These are phyloP conservation scores for Anguilla anguilla DNA, from an alignment of 2,797 vertebrate genomes.

Conservation along the genomic window DNA sequence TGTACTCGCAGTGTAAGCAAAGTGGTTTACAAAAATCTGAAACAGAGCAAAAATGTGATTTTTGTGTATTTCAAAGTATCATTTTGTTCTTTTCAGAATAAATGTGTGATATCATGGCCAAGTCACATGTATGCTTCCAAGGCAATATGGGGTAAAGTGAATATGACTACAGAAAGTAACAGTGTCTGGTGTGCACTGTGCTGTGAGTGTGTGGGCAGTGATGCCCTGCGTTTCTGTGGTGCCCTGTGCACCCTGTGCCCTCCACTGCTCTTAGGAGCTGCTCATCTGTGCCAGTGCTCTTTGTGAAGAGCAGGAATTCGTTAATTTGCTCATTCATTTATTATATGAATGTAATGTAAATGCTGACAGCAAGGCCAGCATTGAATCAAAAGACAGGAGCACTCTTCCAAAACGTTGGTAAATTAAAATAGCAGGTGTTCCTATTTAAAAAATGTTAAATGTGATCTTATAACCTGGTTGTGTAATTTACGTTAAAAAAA, in stretches of 20 bases:
- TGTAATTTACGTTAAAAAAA: slow-evolving; percentile 52
- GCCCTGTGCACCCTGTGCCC: slow-evolving; percentile 47
- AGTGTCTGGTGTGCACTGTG: neutral
- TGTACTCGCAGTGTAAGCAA: slow-evolving; percentile 54
- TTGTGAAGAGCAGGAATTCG: slow-evolving; percentile 47
- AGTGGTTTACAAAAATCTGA: slow-evolving; percentile 45
- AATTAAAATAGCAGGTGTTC: slow-evolving; percentile 61
- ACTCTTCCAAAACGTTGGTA: slow-evolving; percentile 57
- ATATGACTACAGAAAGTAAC: neutral
- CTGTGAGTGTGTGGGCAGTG: slow-evolving; percentile 9
- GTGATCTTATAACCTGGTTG: slow-evolving; percentile 50
- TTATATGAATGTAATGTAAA: slow-evolving; percentile 21
- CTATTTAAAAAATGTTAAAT: slow-evolving; percentile 51
- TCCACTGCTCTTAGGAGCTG: slow-evolving; percentile 37
- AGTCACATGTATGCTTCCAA: neutral
- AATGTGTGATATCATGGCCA: neutral
- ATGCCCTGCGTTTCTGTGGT: slow-evolving; percentile 53
- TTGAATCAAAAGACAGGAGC: slow-evolving; percentile 58
- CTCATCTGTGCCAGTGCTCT: neutral
- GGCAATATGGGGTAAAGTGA: neutral
- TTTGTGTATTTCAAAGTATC: neutral
- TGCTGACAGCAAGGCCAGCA: slow-evolving; percentile 54
- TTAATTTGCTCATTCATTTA: slow-evolving; percentile 20
- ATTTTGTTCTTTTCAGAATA: neutral
- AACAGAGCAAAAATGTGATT: slow-evolving; percentile 60